A percentile compares a stretch with the other conserved stretches of the same genome.
These are phyloP conservation scores for Drosophila mulleri DNA, from an alignment of 2,888 invertebrate genomes.

Conservation along the genomic window DNA sequence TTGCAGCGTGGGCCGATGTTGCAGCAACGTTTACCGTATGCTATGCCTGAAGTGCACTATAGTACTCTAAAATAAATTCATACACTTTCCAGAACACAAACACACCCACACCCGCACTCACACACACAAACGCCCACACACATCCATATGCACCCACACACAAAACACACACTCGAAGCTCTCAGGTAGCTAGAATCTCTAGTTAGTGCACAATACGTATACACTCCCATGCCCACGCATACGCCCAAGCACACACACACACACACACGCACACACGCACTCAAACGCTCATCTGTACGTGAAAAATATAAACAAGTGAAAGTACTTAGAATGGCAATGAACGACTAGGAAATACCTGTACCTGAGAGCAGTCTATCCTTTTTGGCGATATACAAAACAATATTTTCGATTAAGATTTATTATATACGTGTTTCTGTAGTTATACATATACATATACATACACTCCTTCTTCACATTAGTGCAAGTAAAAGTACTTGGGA, in stretches of 20 bases:
- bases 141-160: not conserved
- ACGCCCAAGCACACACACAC: not conserved
- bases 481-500: too few relatives aligned
- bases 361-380: not conserved
- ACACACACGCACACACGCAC: not conserved
- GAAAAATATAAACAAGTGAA: slow-evolving; percentile 3
- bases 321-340: not conserved
- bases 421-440: too few relatives aligned
- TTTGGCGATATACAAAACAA: too few relatives aligned
- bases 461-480: too few relatives aligned
- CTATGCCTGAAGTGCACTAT: slow-evolving; percentile 6
- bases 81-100: slow-evolving; percentile 4
- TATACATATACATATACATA: too few relatives aligned
- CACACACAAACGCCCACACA: not conserved
- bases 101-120: not conserved
- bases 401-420: too few relatives aligned
- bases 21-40: not conserved
- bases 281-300: not conserved
- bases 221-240: not conserved
- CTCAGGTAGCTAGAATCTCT: slow-evolving; percentile 2
- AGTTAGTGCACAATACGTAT: slow-evolving; percentile 4
- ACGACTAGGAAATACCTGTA: not conserved
- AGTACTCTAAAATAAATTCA: slow-evolving; percentile 6
- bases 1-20: not conserved
- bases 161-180: slow-evolving; percentile 7